Evolutionary conservation across 1,140 invertebrate genomes (phyloP).

Genomic region (Wasmannia auropunctata): DNA sequence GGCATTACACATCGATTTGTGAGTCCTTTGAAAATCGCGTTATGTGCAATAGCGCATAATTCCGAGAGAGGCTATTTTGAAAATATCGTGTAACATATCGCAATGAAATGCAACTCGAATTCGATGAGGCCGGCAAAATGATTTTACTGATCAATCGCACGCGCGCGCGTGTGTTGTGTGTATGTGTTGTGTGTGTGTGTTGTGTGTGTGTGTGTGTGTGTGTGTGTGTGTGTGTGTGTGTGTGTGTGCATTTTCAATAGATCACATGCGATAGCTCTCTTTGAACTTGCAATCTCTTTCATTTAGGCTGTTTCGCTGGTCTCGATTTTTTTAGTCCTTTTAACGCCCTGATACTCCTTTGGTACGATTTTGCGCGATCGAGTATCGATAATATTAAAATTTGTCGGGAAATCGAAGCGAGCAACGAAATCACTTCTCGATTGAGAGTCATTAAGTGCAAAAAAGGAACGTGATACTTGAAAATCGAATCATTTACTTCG

Average conservation of each 20-base stretch:
- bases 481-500: not conserved
- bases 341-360: conserved; percentile 38
- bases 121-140: conserved; percentile 16
- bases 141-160: conserved; percentile 39
- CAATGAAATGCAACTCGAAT: conserved; percentile 19
- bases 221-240: not conserved
- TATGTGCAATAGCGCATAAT: not conserved
- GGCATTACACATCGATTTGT: not conserved
- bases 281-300: conserved; percentile 41
- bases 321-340: conserved; percentile 33
- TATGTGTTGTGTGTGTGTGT: no score
- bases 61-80: conserved; percentile 1
- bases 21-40: not conserved
- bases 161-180: not conserved
- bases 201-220: not conserved
- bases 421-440: not conserved
- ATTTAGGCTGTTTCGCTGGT: conserved; percentile 33
- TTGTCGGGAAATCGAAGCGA: not conserved
- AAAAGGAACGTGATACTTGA: not conserved
- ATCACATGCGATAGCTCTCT: conserved; percentile 11
- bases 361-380: conserved; percentile 24
- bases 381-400: conserved; percentile 36
- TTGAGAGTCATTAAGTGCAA: not conserved
- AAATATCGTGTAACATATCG: conserved; percentile 20
- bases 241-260: conserved; percentile 7